Conservation (phyloP, 2,797 vertebrate species). For the Chloroceryle inda region DNA sequence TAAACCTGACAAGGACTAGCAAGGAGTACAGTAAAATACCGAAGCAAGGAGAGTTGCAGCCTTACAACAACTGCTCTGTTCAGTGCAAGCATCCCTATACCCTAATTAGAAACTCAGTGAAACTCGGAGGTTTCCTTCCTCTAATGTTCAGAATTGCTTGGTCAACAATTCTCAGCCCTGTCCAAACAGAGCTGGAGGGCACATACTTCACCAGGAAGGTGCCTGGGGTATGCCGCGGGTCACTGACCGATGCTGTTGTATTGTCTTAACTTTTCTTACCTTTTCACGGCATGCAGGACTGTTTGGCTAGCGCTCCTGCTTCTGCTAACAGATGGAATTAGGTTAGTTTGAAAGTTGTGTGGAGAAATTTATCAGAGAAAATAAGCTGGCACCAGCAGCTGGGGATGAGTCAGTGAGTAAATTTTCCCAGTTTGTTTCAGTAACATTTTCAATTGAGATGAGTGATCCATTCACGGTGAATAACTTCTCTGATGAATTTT, state of each 20-base stretch:
- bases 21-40: not conserved
- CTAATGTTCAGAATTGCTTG: not conserved
- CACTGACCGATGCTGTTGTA: not conserved
- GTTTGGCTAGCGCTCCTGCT: not conserved
- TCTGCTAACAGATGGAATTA: not conserved
- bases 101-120: not conserved
- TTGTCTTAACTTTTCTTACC: not conserved
- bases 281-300: not conserved
- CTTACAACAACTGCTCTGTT: not conserved
- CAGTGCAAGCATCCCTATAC: not conserved
- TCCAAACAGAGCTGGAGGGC: not conserved
- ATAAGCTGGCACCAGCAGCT: not conserved
- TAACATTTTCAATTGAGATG: not conserved
- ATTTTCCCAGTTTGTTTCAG: not conserved
- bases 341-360: not conserved
- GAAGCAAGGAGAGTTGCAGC: not conserved
- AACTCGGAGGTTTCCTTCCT: slow-evolving; percentile 6
- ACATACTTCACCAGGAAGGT: not conserved
- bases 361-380: not conserved
- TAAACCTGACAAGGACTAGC: not conserved
- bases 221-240: not conserved
- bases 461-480: not conserved
- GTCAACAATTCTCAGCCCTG: not conserved
- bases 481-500: not conserved
- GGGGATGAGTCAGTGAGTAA: not conserved